phyloP scores from a whole-genome alignment of 2,888 invertebrate species.

The Pyrrhosoma nymphula region DNA sequence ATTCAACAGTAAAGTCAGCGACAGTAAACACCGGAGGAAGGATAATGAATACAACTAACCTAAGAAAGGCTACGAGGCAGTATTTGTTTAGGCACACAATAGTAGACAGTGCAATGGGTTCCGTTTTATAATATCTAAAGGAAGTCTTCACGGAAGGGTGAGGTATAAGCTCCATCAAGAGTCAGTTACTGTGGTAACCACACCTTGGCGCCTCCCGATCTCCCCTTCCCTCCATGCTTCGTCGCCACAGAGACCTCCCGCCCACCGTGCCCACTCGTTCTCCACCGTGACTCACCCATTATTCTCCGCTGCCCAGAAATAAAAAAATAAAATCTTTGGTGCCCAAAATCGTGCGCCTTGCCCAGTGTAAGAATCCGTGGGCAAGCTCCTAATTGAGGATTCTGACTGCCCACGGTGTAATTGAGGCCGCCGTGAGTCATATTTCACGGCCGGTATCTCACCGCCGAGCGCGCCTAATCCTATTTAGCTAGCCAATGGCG shows the following conservation, averaged over 20 bases:
- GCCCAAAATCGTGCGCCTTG: conserved; percentile 52
- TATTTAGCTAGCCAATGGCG: background rate
- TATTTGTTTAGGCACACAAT: background rate
- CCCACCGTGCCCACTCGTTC: background rate
- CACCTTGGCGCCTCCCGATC: background rate
- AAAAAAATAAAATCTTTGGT: conserved; percentile 20
- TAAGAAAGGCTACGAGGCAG: background rate
- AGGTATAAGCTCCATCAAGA: background rate
- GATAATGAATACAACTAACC: too few relatives aligned
- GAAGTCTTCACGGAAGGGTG: background rate
- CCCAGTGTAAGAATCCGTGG: conserved; percentile 18
- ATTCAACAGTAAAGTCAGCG: too few relatives aligned
- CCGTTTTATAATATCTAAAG: background rate
- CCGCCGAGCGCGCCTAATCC: background rate
- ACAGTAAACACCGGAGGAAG: too few relatives aligned
- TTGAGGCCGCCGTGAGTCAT: conserved; percentile 62
- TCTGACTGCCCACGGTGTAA: conserved; percentile 64
- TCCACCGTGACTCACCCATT: conserved; percentile 58
- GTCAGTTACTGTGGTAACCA: background rate
- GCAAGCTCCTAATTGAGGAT: conserved; percentile 59
- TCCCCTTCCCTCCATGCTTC: background rate
- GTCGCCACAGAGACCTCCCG: background rate
- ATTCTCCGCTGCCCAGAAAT: conserved; percentile 32
- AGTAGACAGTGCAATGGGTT: background rate
- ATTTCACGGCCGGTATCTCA: conserved; percentile 38